Evolutionary conservation across 2,888 invertebrate species (phyloP).

Genomic region (Eilema sororculum): DNA sequence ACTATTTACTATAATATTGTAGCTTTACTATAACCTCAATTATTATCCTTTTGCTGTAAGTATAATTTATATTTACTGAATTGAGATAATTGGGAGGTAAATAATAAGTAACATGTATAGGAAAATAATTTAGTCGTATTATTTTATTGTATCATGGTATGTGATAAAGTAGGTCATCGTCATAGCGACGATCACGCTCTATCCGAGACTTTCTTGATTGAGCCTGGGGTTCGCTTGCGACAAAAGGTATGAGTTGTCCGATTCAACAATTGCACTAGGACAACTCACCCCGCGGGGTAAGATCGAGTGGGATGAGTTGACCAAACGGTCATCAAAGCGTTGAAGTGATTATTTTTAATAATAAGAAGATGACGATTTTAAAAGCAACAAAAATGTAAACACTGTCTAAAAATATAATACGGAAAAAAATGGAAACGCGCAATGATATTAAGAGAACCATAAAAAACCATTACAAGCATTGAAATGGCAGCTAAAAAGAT

Average conservation of each 20-base stretch:
- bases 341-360: too few species aligned
- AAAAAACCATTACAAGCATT: background rate
- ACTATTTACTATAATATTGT: conserved; percentile 6
- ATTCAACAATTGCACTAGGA: too few species aligned
- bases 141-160: too few species aligned
- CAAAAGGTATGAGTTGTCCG: too few species aligned
- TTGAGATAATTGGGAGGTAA: background rate
- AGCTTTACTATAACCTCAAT: background rate
- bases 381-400: too few species aligned
- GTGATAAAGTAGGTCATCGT: background rate
- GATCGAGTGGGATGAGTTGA: too few species aligned
- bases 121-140: too few species aligned
- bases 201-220: too few species aligned
- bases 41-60: background rate
- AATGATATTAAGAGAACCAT: background rate
- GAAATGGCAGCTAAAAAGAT: background rate
- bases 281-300: too few species aligned
- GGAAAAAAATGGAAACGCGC: background rate
- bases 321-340: too few species aligned
- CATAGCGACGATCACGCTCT: background rate
- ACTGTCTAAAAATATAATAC: background rate
- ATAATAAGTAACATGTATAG: background rate
- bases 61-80: background rate
- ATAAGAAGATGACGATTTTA: too few species aligned
- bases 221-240: background rate